Evolutionary conservation across 2,797 vertebrate species (phyloP), one percentile per base, ranked within the genome.

Genomic region (Pelochelys cantorii): DNA sequence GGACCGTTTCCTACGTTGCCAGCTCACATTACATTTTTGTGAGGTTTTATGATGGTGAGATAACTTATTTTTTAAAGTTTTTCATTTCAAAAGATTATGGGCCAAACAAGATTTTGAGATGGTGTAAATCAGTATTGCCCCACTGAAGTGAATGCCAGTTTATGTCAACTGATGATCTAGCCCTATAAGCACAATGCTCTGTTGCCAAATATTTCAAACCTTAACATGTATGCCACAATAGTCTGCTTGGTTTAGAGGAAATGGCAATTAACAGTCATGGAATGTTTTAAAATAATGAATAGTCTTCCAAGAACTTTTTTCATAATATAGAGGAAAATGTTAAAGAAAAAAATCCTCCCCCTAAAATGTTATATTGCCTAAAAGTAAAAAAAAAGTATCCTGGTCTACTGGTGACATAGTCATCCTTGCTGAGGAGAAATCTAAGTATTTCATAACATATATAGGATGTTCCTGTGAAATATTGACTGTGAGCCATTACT

Each of bases 1-100:
- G 37, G 12, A 22, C 18, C n/a, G 18, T 77, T 53, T 34, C 55
- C 86, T 34, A 0, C 0, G 59, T 52, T 42, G 7, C 65, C 23
- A 42, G 9, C 23, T 62, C 31, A 42, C 29, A 34, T 18, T 1
- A 25, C 3, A 42, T 7, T 14, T 54, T 56, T 22, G 65, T 11
- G 53, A 9, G 37, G 3, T 37, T 54, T n/a, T 20, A 6, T 2
- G n/a, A 7, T 0, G 0, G 1, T 0, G 1, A 48, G 14, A 15
- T 31, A 22, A 48, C 52, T n/a, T 48, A 86, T 71, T 29, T 2
- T 2, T 3, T 25, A 31, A 68, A 23, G 11, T 29, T 60, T 83
- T 48, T 37, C 10, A 1, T 3, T 18, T 10, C 83, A n/a, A 11
- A 48, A 10, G 2, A 1, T 22, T 2, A 5, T 34, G 59, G 37